A percentile compares a stretch with the other conserved stretches of the same genome.
Conservation (phyloP, 2,113 vertebrate genomes). For the Platycercus adscitus region DNA sequence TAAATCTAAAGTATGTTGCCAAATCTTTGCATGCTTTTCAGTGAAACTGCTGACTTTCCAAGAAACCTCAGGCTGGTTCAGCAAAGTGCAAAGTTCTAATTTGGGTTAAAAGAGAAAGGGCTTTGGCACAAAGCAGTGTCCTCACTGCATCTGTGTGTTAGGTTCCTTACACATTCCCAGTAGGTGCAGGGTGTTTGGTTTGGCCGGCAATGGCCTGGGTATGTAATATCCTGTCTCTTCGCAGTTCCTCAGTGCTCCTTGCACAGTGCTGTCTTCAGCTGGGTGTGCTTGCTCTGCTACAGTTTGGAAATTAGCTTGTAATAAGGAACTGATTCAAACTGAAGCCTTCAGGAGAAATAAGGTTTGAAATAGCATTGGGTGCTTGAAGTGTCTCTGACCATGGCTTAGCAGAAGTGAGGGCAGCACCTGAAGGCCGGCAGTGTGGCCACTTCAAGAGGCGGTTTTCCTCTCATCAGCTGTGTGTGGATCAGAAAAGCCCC, state of each 20-base stretch:
- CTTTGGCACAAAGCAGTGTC: not conserved
- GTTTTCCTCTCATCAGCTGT: accelerated
- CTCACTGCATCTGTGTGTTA: accelerated
- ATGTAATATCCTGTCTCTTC: accelerated
- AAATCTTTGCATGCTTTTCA: not conserved
- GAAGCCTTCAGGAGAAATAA: not conserved
- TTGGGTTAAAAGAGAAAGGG: accelerated
- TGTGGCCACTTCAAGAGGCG: accelerated
- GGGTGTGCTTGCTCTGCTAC: accelerated
- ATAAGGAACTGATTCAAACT: accelerated
- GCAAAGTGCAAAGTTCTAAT: not conserved
- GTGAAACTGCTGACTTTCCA: not conserved
- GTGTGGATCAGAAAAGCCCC: accelerated
- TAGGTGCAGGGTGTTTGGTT: not conserved
- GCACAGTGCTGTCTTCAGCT: accelerated
- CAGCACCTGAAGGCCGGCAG: accelerated
- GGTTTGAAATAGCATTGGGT: accelerated
- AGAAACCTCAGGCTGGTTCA: not conserved
- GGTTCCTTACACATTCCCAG: accelerated
- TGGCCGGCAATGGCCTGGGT: accelerated
- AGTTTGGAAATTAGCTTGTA: accelerated
- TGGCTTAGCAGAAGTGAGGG: accelerated
- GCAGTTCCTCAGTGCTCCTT: not conserved
- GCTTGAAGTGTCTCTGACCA: accelerated
- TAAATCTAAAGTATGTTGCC: not conserved